Evolutionary conservation across 1,140 invertebrate species (phyloP), one percentile per base, ranked within the genome.

Genomic region (Atta colombica): DNA sequence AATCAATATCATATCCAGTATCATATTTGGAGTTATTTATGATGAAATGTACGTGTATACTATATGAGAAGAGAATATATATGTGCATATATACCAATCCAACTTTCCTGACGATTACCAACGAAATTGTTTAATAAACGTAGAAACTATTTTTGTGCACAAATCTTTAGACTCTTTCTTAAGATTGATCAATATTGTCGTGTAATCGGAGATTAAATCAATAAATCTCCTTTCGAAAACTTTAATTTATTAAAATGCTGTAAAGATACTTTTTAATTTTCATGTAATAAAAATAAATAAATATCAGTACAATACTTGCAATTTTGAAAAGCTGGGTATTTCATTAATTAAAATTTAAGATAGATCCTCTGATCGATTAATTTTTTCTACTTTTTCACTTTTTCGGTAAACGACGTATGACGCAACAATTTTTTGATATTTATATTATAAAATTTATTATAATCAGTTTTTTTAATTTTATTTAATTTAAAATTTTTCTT

Each of bases 1-100:
- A 82, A 82, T 82, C 78, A 69, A 82, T 82, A 82, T 10, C 2
- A 82, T 82, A 82, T 10, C 1, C 66, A 71, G 53, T 25, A 49
- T 25, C 35, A 31, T 14, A 45, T 82, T 82, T 72, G 53, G 66
- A 61, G 12, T 10, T 55, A 31, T 71, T 82, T 61, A 35, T 16
- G 53, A 82, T 21, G 25, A 72, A 60, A 18, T 39, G n/a, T 80
- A 18, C 18, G 10, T 8, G 3, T 53, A n/a, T 10, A 3, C 31
- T 35, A 18, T 8, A 7, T 39, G 35, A 39, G 35, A 8, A 39
- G 35, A 39, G 35, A 39, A 39, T 31, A 31, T 31, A 31, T 31
- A 31, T 31, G 60, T 45, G 35, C 58, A 18, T 8, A 10, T 21
- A 18, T 5, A 10, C 7, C 18, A 18, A 45, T 35, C 5, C 25